Base-by-base conservation (phyloP, 2,113 vertebrate species). In the Thamnophis sirtalis region DNA sequence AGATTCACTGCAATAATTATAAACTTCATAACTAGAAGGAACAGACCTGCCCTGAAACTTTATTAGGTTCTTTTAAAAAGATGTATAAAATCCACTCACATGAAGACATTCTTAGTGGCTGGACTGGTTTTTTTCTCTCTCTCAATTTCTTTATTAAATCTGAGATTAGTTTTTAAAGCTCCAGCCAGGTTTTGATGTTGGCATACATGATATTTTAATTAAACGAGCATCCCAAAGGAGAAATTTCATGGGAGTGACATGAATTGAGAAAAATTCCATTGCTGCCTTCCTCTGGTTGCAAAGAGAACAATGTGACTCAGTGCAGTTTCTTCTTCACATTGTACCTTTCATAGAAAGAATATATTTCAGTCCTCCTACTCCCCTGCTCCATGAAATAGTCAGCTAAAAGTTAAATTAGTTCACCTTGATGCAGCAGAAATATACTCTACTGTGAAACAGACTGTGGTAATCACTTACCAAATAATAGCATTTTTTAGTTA, bases 181-280 rank as follows among this genome's bases (percentile, higher is more conserved):
- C 90, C 0, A 11, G 94, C 89, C 96, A 96, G 95, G 94, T 96
- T 97, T 96, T 96, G 95, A 96, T 94, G 94, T 90, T 92, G 92
- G 93, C 94, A 96, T 96, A 96, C 0, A 0, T 93, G 93, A 92
- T 95, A 93, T 93, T 96, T 91, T 93, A 91, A 96, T 95, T 95
- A 94, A 91, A 54, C 88, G 54, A 7, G 2, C 0, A 7, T 92
- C 94, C 92, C 91, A 91, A 91, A 92, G 92, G 91, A 92, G 0
- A 90, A 0, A 0, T 94, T 97, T 60, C 63, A 7, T 92, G 94
- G 95, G 92, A 93, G 90, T 93, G 89, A 21, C 8, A 0, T 50
- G 56, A 95, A 88, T 94, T 94, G 95, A 96, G 92, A 90, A 96
- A 95, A 94, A 95, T 93, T 96, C 56, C 48, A 33, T 48, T 84